Percentiles rank a stretch among this genome's conserved stretches.
phyloP scores from a whole-genome alignment of 2,113 vertebrate species.

The Cryptomyrus ogoouensis region DNA sequence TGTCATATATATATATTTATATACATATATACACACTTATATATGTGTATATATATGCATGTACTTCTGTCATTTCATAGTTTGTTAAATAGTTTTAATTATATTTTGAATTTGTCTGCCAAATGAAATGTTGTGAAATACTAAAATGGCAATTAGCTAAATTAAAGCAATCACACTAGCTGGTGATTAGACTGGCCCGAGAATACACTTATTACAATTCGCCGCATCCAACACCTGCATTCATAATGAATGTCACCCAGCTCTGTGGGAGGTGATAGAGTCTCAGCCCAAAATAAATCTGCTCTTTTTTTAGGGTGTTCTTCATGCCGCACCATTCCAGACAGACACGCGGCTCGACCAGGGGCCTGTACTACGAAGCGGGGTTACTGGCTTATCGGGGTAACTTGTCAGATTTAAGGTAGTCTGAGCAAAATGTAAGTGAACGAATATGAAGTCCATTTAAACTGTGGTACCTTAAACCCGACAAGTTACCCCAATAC shows the following conservation, averaged over 20 bases:
- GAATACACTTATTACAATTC: background rate
- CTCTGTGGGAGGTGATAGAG: background rate
- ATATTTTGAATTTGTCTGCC: background rate
- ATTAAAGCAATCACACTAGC: background rate
- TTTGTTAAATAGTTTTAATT: background rate
- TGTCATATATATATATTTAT: background rate
- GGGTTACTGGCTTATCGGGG: no score
- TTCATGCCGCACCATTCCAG: background rate
- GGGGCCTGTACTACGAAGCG: no score
- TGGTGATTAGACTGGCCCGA: background rate
- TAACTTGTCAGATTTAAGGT: no score
- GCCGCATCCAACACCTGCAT: background rate
- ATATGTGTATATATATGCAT: background rate
- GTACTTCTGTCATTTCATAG: background rate
- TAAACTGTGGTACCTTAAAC: no score
- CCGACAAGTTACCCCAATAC: no score
- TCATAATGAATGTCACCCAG: background rate
- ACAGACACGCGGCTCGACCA: background rate
- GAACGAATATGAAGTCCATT: no score
- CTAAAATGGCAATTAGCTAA: conserved; percentile 1
- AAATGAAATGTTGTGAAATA: background rate
- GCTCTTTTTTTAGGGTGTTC: background rate
- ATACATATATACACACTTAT: background rate
- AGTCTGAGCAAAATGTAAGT: no score
- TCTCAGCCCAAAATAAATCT: background rate